Conservation (phyloP, 2,888 invertebrate species). For the Selenia dentaria region DNA sequence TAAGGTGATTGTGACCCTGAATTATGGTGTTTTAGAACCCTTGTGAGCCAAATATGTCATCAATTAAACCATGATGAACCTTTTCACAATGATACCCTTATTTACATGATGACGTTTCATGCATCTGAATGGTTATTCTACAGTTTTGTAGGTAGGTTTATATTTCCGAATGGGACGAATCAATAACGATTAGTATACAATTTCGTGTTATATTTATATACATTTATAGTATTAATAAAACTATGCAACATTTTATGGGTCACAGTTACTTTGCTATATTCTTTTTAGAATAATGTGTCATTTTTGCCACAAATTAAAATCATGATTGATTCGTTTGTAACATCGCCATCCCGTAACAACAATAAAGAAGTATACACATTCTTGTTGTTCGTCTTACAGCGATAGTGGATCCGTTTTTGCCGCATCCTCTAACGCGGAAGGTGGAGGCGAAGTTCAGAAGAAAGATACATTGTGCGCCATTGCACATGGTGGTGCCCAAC, state of each 20-base stretch:
- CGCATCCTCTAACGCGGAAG: slow-evolving; percentile 93
- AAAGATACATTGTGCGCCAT: slow-evolving; percentile 86
- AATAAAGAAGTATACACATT: slow-evolving; percentile 31
- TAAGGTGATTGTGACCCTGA: no score
- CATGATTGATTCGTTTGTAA: slow-evolving; percentile 31
- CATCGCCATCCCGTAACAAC: slow-evolving; percentile 28
- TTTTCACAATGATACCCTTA: slow-evolving; percentile 13
- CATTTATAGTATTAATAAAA: no score
- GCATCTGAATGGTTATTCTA: slow-evolving; percentile 19
- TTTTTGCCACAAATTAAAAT: background rate
- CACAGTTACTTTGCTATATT: no score
- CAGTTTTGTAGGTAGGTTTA: slow-evolving; percentile 9
- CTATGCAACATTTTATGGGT: no score
- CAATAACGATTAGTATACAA: slow-evolving; percentile 28
- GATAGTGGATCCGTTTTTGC: slow-evolving; percentile 98
- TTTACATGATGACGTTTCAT: slow-evolving; percentile 29
- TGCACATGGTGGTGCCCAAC: slow-evolving; percentile 77
- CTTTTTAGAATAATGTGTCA: no score
- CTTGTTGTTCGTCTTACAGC: slow-evolving; percentile 88
- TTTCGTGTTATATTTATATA: no score
- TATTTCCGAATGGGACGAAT: slow-evolving; percentile 29
- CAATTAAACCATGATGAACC: slow-evolving; percentile 16
- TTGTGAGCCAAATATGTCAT: background rate
- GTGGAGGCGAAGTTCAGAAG: slow-evolving; percentile 88
- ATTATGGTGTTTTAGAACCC: background rate